Conservation (phyloP, 1,140 invertebrate species). For the Hormaphis cornu region DNA sequence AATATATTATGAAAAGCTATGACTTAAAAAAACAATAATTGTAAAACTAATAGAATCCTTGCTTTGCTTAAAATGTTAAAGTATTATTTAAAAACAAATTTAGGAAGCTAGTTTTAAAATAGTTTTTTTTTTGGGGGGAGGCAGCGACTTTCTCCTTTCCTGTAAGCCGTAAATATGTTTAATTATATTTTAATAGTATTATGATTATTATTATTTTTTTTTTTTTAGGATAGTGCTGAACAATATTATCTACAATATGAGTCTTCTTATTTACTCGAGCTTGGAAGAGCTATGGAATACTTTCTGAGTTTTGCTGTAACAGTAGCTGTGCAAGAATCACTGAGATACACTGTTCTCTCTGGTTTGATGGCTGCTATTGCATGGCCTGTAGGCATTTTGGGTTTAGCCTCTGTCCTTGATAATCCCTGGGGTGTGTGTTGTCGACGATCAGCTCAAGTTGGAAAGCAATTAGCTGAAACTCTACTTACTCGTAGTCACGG, state of each 20-base stretch:
- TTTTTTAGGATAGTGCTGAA: constrained; percentile 48
- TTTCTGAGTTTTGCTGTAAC: constrained; percentile 55
- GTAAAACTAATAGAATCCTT: no score
- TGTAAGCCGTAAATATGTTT: no score
- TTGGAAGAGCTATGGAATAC: constrained; percentile 57
- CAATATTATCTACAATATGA: constrained; percentile 64
- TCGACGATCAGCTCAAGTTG: constrained; percentile 53
- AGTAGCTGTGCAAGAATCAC: constrained; percentile 60
- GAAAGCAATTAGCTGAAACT: constrained; percentile 59
- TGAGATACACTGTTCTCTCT: constrained; percentile 61
- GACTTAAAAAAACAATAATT: no score
- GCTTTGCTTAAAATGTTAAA: no score
- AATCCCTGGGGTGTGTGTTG: constrained; percentile 69
- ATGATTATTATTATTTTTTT: not conserved
- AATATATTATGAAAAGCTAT: no score
- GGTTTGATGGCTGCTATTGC: constrained; percentile 58
- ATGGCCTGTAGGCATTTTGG: constrained; percentile 58
- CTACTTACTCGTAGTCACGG: constrained; percentile 56
- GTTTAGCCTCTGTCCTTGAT: constrained; percentile 56
- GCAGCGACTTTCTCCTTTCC: no score
- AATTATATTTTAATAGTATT: not conserved
- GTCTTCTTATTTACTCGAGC: constrained; percentile 55
- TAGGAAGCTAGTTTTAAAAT: no score
- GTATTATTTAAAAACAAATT: no score
- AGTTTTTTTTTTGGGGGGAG: no score